Percentiles rank a stretch among this genome's conserved stretches.
These are phyloP conservation scores for Saxicola maurus DNA, from an alignment of 2,797 vertebrate species.

Conservation along the genomic window DNA sequence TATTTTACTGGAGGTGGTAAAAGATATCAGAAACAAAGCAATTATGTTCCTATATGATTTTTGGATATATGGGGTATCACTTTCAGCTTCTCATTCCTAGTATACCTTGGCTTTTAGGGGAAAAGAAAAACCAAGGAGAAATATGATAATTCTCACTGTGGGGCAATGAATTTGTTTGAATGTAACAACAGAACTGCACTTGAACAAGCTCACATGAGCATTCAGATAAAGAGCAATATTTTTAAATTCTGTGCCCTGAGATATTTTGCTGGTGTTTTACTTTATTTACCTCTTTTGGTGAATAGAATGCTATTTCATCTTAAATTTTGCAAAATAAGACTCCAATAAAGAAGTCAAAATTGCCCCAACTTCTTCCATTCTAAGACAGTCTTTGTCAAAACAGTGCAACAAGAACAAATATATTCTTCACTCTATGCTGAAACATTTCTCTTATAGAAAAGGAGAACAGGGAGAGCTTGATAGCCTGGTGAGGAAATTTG, in stretches of 20 bases:
- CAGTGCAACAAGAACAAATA: neutral
- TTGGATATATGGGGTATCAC: neutral
- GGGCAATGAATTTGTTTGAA: neutral
- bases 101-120: neutral
- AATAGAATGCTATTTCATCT: neutral
- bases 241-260: neutral
- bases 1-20: neutral
- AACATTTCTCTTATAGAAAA: neutral
- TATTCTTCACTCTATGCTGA: neutral
- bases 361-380: neutral
- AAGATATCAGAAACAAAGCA: neutral
- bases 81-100: neutral
- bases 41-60: neutral
- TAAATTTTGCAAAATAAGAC: neutral
- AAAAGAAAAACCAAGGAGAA: neutral
- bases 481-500: constrained; percentile 21
- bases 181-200: neutral
- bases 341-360: neutral
- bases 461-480: neutral
- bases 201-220: neutral
- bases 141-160: neutral
- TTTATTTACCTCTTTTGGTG: neutral
- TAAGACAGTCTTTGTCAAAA: neutral
- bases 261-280: neutral
- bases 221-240: neutral